Conservation (phyloP, 1,140 invertebrate genomes). For the Dendrolimus punctatus region DNA sequence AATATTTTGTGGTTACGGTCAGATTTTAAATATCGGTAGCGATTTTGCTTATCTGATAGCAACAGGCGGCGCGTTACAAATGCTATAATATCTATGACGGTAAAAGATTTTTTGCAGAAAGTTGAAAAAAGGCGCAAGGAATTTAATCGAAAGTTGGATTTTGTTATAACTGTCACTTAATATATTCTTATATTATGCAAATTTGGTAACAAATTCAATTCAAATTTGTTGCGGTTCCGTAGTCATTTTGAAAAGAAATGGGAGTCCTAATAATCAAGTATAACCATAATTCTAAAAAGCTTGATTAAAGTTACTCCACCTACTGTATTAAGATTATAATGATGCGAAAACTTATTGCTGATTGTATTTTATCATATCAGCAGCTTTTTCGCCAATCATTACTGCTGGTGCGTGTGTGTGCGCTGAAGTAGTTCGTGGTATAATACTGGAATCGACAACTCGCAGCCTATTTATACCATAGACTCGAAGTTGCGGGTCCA, state of each 20-base stretch:
- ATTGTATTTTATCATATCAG: conserved; percentile 60
- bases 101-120: too few relatives aligned
- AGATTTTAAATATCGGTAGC: too few relatives aligned
- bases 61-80: too few relatives aligned
- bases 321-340: not conserved
- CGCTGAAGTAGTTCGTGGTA: conserved; percentile 69
- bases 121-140: too few relatives aligned
- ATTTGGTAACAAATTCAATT: too few relatives aligned
- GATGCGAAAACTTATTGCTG: conserved; percentile 15
- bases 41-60: too few relatives aligned
- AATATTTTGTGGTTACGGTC: too few relatives aligned
- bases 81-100: too few relatives aligned
- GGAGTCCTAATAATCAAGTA: not conserved
- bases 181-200: too few relatives aligned
- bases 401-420: conserved; percentile 72
- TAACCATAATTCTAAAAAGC: not conserved
- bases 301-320: not conserved
- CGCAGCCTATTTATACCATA: conserved; percentile 67
- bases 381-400: conserved; percentile 70
- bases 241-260: not conserved
- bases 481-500: conserved; percentile 72
- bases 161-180: too few relatives aligned
- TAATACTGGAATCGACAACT: conserved; percentile 74
- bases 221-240: too few relatives aligned
- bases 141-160: too few relatives aligned